Evolutionary conservation across 2,113 vertebrate genomes (phyloP).

Genomic region (Lagenorhynchus albirostris): DNA sequence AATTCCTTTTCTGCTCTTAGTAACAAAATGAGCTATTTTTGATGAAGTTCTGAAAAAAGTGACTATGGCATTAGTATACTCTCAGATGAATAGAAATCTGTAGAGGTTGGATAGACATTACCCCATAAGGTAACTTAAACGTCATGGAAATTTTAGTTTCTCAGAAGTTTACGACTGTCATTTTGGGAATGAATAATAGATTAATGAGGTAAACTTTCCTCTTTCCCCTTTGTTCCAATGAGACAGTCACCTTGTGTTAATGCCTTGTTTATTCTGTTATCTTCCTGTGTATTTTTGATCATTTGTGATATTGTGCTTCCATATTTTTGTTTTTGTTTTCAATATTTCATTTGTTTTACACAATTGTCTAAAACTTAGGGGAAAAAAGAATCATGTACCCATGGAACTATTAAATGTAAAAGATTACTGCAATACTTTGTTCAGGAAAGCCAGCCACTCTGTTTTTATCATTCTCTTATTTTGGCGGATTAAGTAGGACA

Average conservation of each 20-base stretch:
- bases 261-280: slow-evolving; percentile 28
- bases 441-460: neutral
- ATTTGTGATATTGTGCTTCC: neutral
- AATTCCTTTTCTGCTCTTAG: neutral
- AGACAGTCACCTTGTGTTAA: neutral
- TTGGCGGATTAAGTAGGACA: neutral
- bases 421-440: neutral
- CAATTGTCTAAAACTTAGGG: neutral
- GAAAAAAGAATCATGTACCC: neutral
- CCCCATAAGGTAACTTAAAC: too few species aligned
- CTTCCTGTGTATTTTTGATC: slow-evolving; percentile 18
- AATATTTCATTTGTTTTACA: slow-evolving; percentile 22
- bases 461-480: neutral
- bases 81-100: neutral
- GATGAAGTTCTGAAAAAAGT: neutral
- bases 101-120: neutral
- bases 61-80: neutral
- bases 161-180: neutral
- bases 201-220: slow-evolving; percentile 55
- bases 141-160: neutral
- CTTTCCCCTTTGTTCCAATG: slow-evolving; percentile 13
- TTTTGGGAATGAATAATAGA: slow-evolving; percentile 35
- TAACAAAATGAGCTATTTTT: neutral
- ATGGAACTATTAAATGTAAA: neutral
- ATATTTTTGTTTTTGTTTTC: neutral